Evolutionary conservation across 1,140 invertebrate genomes (phyloP).

Genomic region (Globodera ellingtonae): DNA sequence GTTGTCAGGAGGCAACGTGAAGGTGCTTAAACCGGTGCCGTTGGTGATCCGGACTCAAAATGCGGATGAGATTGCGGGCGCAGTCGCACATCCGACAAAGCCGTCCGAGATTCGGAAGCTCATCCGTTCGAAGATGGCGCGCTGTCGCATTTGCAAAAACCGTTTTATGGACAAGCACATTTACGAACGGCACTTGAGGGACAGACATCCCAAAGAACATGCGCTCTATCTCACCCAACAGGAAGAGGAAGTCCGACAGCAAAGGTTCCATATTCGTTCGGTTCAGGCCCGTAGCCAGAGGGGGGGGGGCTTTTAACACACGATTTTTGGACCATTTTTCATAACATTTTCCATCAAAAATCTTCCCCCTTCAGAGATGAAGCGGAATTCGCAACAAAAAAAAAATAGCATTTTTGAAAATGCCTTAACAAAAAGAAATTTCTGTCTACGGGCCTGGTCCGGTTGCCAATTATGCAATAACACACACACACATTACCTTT

Average conservation of each 20-base stretch:
- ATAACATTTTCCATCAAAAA: no score
- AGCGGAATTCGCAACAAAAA: conserved; percentile 16
- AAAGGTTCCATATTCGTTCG: conserved; percentile 35
- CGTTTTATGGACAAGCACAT: conserved; percentile 62
- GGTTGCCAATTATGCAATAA: no score
- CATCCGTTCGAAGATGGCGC: conserved; percentile 58
- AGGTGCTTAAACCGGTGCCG: conserved; percentile 31
- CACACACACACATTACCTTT: no score
- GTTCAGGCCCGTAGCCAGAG: no score
- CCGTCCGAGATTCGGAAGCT: conserved; percentile 56
- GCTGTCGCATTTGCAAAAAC: conserved; percentile 62
- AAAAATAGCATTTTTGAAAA: no score
- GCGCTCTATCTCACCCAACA: conserved; percentile 60
- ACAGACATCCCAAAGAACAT: conserved; percentile 60
- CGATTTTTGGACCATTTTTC: no score
- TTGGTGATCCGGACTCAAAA: conserved; percentile 42
- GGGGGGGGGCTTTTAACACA: not conserved
- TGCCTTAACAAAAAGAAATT: no score
- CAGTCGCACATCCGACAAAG: conserved; percentile 56
- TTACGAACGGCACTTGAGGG: conserved; percentile 62
- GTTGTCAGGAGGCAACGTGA: conserved; percentile 13
- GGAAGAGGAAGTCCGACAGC: conserved; percentile 60
- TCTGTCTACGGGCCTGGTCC: no score
- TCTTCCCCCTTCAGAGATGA: no score
- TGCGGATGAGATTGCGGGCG: conserved; percentile 43